Conservation (phyloP, 2,888 invertebrate genomes). For the Sarcophaga subvicina region DNA sequence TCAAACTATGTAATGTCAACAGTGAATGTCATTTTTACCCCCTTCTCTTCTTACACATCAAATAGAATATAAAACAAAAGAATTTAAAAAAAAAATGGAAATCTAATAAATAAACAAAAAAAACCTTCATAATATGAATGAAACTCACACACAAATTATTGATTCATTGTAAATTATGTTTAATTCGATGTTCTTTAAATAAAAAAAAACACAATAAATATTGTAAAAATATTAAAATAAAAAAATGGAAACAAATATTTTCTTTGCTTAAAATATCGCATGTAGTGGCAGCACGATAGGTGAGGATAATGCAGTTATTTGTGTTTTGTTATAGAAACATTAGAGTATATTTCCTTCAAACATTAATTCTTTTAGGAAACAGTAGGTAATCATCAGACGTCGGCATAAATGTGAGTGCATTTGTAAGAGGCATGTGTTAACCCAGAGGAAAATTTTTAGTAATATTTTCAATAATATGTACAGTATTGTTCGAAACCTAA, state of each 20-base stretch:
- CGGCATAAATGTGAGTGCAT: no score
- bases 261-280: background rate
- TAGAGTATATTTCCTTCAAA: no score
- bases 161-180: slow-evolving; percentile 68
- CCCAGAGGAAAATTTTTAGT: no score
- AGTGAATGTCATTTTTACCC: slow-evolving; percentile 16
- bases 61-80: slow-evolving; percentile 37
- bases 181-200: slow-evolving; percentile 67
- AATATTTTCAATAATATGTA: no score
- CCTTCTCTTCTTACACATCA: slow-evolving; percentile 10
- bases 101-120: no score
- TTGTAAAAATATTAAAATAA: slow-evolving; percentile 60
- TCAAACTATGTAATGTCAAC: slow-evolving; percentile 34
- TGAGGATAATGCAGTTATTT: no score
- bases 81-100: slow-evolving; percentile 23
- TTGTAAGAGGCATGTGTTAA: no score
- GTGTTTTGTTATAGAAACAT: no score
- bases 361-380: no score
- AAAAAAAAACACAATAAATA: slow-evolving; percentile 48
- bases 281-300: no score
- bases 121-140: slow-evolving; percentile 1
- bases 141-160: slow-evolving; percentile 56
- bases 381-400: no score
- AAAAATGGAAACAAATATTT: background rate
- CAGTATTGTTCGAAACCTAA: no score